Conservation (phyloP, 1,140 invertebrate species). For the Helicoverpa armigera region DNA sequence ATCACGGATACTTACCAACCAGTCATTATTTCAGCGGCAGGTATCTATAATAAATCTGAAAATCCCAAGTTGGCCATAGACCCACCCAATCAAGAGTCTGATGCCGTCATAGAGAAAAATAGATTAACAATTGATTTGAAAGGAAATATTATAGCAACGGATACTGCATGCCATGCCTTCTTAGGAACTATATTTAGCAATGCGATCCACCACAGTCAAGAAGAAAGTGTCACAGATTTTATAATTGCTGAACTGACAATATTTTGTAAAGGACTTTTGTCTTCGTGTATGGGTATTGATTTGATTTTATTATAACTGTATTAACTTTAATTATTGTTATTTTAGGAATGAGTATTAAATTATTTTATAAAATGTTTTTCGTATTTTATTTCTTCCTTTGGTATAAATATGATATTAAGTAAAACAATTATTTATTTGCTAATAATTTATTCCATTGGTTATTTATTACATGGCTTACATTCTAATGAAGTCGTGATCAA, state of each 20-base stretch:
- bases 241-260: slow-evolving; percentile 73
- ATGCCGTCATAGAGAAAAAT: slow-evolving; percentile 36
- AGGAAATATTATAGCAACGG: slow-evolving; percentile 77
- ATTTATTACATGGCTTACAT: slow-evolving; percentile 44
- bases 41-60: slow-evolving; percentile 39
- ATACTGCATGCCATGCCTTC: slow-evolving; percentile 77
- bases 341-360: slow-evolving; percentile 48
- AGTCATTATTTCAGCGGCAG: slow-evolving; percentile 51
- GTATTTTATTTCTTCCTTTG: neutral
- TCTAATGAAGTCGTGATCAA: slow-evolving; percentile 74
- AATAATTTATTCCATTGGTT: slow-evolving; percentile 47
- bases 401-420: neutral
- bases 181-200: slow-evolving; percentile 76
- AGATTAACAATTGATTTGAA: slow-evolving; percentile 74
- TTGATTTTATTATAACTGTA: slow-evolving; percentile 73
- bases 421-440: slow-evolving; percentile 23
- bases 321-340: slow-evolving; percentile 51
- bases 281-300: slow-evolving; percentile 75
- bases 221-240: slow-evolving; percentile 71
- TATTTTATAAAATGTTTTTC: slow-evolving; percentile 18
- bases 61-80: neutral
- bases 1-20: slow-evolving; percentile 33
- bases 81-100: neutral
- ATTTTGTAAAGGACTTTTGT: slow-evolving; percentile 79
- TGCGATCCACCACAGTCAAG: slow-evolving; percentile 62